phyloP scores from a whole-genome alignment of 2,113 vertebrate genomes.

The Pleuronectes platessa region DNA sequence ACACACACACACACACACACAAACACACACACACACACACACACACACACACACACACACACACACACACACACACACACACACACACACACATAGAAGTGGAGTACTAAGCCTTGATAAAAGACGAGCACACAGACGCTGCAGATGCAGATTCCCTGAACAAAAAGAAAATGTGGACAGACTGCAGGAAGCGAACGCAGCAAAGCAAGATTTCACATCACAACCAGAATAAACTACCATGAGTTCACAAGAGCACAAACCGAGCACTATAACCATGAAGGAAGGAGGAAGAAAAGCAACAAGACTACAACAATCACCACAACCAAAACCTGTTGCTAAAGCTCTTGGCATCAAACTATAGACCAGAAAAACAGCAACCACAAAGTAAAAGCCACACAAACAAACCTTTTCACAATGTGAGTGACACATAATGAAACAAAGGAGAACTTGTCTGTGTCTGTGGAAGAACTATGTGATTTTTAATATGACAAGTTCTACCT shows the following conservation, averaged over 20 bases:
- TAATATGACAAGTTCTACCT: slow-evolving; percentile 28
- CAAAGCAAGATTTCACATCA: slow-evolving; percentile 42
- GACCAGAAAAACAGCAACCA: slow-evolving; percentile 42
- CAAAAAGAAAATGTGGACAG: slow-evolving; percentile 8
- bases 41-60: too few species aligned
- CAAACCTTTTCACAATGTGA: slow-evolving; percentile 46
- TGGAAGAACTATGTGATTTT: not conserved
- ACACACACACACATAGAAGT: slow-evolving; percentile 34
- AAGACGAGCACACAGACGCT: slow-evolving; percentile 60
- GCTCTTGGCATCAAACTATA: slow-evolving; percentile 28
- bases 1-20: slow-evolving; percentile 12
- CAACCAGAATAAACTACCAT: slow-evolving; percentile 24
- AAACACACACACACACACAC: too few species aligned
- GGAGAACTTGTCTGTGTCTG: slow-evolving; percentile 24
- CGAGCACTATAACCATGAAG: slow-evolving; percentile 7
- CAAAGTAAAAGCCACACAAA: slow-evolving; percentile 35
- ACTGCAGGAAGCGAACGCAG: slow-evolving; percentile 51
- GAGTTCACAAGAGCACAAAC: slow-evolving; percentile 41
- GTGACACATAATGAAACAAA: slow-evolving; percentile 33
- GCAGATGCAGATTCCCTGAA: slow-evolving; percentile 39
- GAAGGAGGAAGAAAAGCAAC: slow-evolving; percentile 34
- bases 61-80: too few species aligned
- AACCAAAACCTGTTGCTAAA: slow-evolving; percentile 13
- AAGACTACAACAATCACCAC: slow-evolving; percentile 38
- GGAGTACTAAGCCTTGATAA: slow-evolving; percentile 37